Percentiles rank a stretch among this genome's conserved stretches.
Evolutionary conservation across 2,888 invertebrate genomes (phyloP).

Genomic region (Meiosimyza decipiens): DNA sequence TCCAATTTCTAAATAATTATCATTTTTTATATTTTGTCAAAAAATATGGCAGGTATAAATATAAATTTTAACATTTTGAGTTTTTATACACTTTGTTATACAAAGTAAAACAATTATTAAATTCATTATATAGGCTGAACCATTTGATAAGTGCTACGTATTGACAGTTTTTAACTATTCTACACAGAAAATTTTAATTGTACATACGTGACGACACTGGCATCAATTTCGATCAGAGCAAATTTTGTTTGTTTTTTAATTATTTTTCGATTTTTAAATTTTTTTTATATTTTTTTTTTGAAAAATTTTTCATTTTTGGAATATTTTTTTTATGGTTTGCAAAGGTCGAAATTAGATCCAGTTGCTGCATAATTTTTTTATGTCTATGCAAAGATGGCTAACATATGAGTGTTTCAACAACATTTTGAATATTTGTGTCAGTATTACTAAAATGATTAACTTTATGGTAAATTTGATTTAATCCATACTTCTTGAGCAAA

Average conservation of each 20-base stretch:
- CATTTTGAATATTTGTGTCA: constrained; percentile 17
- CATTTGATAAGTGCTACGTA: not conserved
- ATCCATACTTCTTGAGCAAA: constrained; percentile 5
- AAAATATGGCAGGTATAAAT: constrained; percentile 29
- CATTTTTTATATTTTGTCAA: no score
- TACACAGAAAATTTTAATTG: no score
- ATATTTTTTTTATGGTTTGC: no score
- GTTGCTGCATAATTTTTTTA: not conserved
- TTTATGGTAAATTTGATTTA: not conserved
- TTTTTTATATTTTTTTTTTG: no score
- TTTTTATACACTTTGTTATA: constrained; percentile 18
- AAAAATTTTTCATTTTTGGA: no score
- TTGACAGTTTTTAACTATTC: no score
- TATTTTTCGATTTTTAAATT: no score
- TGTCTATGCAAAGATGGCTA: constrained; percentile 10
- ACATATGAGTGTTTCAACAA: constrained; percentile 13
- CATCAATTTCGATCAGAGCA: no score
- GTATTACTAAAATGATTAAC: not conserved
- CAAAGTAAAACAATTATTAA: constrained; percentile 3
- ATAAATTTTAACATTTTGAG: constrained; percentile 25
- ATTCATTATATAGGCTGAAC: constrained; percentile 8
- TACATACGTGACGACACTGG: no score
- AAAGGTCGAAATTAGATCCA: not conserved
- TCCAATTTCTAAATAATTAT: no score
- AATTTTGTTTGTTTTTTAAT: no score